A percentile compares a stretch with the other conserved stretches of the same genome.
These are phyloP conservation scores for Perizoma affinitatum DNA, from an alignment of 2,888 invertebrate genomes.

Conservation along the genomic window DNA sequence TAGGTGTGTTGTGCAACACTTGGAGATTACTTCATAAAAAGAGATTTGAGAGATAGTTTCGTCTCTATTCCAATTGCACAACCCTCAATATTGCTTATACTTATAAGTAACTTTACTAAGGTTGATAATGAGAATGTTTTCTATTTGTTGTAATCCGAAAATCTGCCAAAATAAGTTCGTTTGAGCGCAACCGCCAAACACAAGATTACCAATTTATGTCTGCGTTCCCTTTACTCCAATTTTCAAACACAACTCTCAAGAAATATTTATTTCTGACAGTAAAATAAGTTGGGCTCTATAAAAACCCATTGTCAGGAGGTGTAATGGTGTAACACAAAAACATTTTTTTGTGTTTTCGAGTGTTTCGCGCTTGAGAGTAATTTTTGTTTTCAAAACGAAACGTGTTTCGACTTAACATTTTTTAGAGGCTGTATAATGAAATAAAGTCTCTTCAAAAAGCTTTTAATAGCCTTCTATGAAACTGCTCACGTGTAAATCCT, in stretches of 20 bases:
- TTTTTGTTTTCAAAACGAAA: conserved; percentile 39
- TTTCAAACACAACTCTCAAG: conserved; percentile 5
- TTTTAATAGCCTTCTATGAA: conserved; percentile 4
- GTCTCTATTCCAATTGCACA: conserved; percentile 1
- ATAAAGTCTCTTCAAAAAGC: conserved; percentile 2
- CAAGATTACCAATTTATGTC: conserved; percentile 7
- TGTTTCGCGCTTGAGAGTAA: conserved; percentile 50
- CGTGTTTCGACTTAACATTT: conserved; percentile 28
- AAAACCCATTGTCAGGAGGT: conserved; percentile 19
- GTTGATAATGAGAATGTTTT: too few species aligned
- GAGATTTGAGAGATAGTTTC: neutral
- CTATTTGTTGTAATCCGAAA: conserved; percentile 4
- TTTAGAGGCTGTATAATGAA: neutral
- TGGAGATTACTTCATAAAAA: neutral
- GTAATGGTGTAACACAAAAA: conserved; percentile 19
- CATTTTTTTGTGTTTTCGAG: conserved; percentile 46
- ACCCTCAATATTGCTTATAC: neutral
- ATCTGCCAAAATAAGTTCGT: conserved; percentile 14
- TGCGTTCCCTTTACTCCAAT: conserved; percentile 3
- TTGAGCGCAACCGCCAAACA: conserved; percentile 23
- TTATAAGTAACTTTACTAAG: neutral
- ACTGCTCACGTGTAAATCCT: conserved; percentile 9
- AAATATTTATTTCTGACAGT: conserved; percentile 1
- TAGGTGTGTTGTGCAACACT: conserved; percentile 26
- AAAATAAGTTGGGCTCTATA: conserved; percentile 4